phyloP scores from a whole-genome alignment of 23 tunicate genomes.

The Phallusia fumigata region DNA sequence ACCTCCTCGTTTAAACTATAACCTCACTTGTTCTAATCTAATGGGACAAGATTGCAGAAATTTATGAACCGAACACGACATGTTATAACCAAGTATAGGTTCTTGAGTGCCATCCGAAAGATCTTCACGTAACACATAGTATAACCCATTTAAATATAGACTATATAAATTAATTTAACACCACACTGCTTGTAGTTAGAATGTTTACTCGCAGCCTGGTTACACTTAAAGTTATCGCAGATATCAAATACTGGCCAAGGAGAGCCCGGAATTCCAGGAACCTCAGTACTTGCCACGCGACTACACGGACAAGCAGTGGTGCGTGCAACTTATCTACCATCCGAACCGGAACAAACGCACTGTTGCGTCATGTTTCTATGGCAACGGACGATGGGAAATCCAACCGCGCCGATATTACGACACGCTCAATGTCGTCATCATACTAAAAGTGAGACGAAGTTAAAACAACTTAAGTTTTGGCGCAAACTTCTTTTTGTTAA shows the following conservation, averaged over 20 bases:
- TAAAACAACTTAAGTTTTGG: background rate
- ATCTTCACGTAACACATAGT: no score
- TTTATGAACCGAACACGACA: no score
- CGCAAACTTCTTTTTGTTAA: no score
- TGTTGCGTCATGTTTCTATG: conserved; percentile 64
- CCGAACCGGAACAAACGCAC: conserved; percentile 67
- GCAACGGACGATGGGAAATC: conserved; percentile 96
- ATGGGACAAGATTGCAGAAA: no score
- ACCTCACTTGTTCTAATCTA: no score
- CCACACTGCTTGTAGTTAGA: no score
- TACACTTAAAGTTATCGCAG: conserved; percentile 21
- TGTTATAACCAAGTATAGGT: no score
- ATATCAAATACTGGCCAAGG: conserved; percentile 92
- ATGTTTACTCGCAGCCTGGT: no score
- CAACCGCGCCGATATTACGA: conserved; percentile 97
- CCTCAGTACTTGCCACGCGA: conserved; percentile 89
- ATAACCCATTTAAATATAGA: no score
- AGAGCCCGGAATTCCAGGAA: conserved; percentile 75
- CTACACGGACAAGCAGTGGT: conserved; percentile 91
- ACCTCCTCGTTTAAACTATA: no score
- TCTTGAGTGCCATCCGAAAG: no score
- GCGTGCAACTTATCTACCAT: conserved; percentile 66
- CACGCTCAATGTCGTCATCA: conserved; percentile 96
- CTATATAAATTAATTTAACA: no score
- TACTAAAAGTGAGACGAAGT: conserved; percentile 61